Percentiles rank a stretch among this genome's conserved stretches.
phyloP scores from a whole-genome alignment of 2,113 vertebrate species.

The Calyptommatus sinebrachiatus region DNA sequence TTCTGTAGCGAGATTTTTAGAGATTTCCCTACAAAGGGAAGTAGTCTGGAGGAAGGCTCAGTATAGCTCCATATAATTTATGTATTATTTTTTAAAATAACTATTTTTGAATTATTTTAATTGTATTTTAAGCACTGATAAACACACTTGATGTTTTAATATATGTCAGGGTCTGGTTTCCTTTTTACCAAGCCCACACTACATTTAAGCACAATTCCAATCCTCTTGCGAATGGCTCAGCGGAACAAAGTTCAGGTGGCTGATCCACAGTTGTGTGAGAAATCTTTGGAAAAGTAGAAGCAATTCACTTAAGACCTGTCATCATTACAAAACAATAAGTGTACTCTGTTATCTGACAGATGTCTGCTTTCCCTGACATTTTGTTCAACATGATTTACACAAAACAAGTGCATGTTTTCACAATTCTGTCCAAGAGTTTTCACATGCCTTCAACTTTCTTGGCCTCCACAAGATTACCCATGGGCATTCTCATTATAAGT shows the following conservation, averaged over 20 bases:
- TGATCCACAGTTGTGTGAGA: background rate
- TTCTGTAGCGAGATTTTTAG: too few species aligned
- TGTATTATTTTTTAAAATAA: too few species aligned
- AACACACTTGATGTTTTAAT: background rate
- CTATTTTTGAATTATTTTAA: too few species aligned
- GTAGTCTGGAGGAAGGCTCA: too few species aligned
- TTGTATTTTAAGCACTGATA: background rate
- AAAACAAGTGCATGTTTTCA: slow-evolving; percentile 15
- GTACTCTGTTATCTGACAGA: slow-evolving; percentile 11
- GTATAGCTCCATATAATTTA: too few species aligned
- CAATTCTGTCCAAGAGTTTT: background rate
- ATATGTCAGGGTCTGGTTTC: background rate
- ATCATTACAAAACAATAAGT: slow-evolving; percentile 1
- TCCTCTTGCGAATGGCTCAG: background rate
- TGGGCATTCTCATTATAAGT: background rate
- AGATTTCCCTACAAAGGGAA: too few species aligned
- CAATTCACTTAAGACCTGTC: slow-evolving; percentile 12
- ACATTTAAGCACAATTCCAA: background rate
- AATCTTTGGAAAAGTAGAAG: background rate
- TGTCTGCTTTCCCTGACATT: slow-evolving; percentile 12
- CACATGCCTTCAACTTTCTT: slow-evolving; percentile 7
- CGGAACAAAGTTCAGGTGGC: slow-evolving; percentile 3
- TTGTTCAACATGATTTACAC: slow-evolving; percentile 6
- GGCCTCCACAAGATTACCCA: slow-evolving; percentile 7
- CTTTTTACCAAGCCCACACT: background rate